These are phyloP conservation scores for Telmatherina bonti DNA, from an alignment of 2,797 vertebrate species.

Conservation along the genomic window DNA sequence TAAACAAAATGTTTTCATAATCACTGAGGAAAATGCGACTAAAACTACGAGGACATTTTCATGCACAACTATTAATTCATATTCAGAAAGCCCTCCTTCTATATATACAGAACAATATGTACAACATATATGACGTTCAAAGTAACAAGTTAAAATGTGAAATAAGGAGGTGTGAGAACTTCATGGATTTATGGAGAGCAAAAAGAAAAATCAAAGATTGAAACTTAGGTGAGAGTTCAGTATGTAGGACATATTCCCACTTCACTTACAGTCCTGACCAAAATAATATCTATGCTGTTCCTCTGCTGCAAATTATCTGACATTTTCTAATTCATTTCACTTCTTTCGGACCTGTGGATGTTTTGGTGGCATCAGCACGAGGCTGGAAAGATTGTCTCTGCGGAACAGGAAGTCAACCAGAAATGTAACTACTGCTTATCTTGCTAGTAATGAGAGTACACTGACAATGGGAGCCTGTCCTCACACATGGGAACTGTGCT, in stretches of 20 bases:
- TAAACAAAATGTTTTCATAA: constrained; percentile 23
- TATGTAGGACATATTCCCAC: background rate
- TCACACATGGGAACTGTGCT: constrained; percentile 29
- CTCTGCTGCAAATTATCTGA: constrained; percentile 28
- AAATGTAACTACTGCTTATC: constrained; percentile 33
- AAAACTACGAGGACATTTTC: constrained; percentile 13
- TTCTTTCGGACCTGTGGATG: constrained; percentile 20
- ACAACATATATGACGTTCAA: constrained; percentile 43
- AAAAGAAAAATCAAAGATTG: constrained; percentile 12
- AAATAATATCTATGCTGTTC: background rate
- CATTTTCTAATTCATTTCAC: constrained; percentile 6
- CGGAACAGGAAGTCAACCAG: constrained; percentile 23
- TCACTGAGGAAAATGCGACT: constrained; percentile 8
- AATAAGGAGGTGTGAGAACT: constrained; percentile 27
- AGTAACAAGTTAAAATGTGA: constrained; percentile 12
- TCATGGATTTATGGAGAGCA: constrained; percentile 33
- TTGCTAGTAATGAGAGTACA: constrained; percentile 29
- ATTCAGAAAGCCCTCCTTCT: constrained; percentile 3
- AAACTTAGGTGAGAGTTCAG: constrained; percentile 15
- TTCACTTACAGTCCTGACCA: constrained; percentile 4
- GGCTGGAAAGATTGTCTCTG: constrained; percentile 27
- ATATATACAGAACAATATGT: constrained; percentile 64
- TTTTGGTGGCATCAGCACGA: constrained; percentile 6
- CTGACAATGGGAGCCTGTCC: constrained; percentile 37
- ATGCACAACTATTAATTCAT: constrained; percentile 26